A percentile compares a stretch with the other conserved stretches of the same genome.
Conservation (phyloP, 2,888 invertebrate species). For the Drosophila demipolita region DNA sequence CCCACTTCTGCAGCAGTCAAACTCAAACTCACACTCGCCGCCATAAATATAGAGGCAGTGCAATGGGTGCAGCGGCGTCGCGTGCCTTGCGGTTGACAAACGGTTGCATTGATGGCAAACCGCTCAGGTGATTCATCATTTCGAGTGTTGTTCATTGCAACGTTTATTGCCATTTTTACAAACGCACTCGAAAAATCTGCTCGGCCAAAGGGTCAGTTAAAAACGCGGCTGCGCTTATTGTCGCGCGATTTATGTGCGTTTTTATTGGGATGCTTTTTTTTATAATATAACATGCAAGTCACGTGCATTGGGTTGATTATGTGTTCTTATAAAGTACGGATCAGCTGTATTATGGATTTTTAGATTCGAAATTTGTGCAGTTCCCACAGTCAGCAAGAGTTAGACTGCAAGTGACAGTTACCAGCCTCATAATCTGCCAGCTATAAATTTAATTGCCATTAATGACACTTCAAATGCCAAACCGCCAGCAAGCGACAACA, state of each 20-base stretch:
- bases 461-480: conserved; percentile 66
- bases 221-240: conserved; percentile 31
- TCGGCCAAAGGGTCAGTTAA: conserved; percentile 4
- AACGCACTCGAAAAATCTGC: conserved; percentile 74
- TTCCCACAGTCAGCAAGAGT: conserved; percentile 15
- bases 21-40: conserved; percentile 12
- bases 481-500: conserved; percentile 12
- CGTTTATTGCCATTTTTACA: conserved; percentile 84
- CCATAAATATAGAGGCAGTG: conserved; percentile 58
- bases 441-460: conserved; percentile 78
- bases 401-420: conserved; percentile 69
- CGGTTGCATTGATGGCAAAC: conserved; percentile 71
- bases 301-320: conserved; percentile 9
- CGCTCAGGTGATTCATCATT: conserved; percentile 83
- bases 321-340: not conserved
- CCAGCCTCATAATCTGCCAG: conserved; percentile 71
- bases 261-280: not conserved
- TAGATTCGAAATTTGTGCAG: not conserved
- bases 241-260: conserved; percentile 35
- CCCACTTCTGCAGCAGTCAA: conserved; percentile 13
- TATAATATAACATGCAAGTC: conserved; percentile 8
- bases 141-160: conserved; percentile 83
- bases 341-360: not conserved
- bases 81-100: conserved; percentile 74
- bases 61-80: conserved; percentile 46